phyloP scores from a whole-genome alignment of 2,113 vertebrate species.

The Hemiprocne comata region DNA sequence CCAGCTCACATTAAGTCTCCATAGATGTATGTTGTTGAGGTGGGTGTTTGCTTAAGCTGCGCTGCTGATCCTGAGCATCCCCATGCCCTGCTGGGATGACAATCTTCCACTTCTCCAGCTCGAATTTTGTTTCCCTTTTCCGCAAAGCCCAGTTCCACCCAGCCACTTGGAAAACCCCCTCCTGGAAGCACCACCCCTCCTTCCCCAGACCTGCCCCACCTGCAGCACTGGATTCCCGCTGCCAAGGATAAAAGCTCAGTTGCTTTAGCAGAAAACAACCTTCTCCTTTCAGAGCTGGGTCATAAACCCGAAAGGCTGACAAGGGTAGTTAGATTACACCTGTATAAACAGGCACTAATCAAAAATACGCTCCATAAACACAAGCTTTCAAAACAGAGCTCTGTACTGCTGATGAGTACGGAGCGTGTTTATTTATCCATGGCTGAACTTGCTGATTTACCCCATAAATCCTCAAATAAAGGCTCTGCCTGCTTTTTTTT shows the following conservation, averaged over 20 bases:
- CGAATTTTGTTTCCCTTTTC: accelerated
- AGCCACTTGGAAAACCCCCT: neutral
- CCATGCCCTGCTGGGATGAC: neutral
- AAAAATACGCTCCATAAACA: slow-evolving; percentile 28
- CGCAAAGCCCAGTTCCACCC: neutral
- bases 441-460: neutral
- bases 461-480: neutral
- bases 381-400: slow-evolving; percentile 7
- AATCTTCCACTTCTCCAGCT: neutral
- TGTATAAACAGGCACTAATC: slow-evolving; percentile 42
- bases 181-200: neutral
- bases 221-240: neutral
- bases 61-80: neutral
- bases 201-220: neutral
- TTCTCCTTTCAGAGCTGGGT: neutral
- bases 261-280: neutral
- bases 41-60: neutral
- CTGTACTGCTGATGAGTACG: neutral
- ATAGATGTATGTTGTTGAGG: no score
- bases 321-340: slow-evolving; percentile 24
- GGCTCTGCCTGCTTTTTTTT: neutral
- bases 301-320: neutral
- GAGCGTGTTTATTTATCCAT: neutral
- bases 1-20: neutral
- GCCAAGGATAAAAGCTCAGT: neutral